phyloP scores from a whole-genome alignment of 2,797 vertebrate species.

The Onychomys leucogaster region DNA sequence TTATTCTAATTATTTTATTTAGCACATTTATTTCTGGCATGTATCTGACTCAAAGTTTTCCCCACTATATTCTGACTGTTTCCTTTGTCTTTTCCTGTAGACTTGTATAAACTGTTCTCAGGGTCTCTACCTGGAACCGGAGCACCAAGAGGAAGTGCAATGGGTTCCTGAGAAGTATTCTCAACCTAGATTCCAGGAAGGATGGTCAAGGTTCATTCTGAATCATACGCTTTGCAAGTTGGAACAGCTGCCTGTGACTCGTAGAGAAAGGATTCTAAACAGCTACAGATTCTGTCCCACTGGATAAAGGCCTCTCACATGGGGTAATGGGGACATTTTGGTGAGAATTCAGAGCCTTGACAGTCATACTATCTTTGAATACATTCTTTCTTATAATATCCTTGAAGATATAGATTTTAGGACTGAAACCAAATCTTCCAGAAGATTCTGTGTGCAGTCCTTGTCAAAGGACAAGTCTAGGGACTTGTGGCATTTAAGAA shows the following conservation, averaged over 20 bases:
- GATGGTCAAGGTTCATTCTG: conserved; percentile 46
- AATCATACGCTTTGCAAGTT: conserved; percentile 63
- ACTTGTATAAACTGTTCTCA: background rate
- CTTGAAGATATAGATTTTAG: conserved; percentile 9
- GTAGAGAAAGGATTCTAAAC: background rate
- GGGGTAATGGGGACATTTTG: background rate
- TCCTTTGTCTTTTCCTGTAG: conserved; percentile 44
- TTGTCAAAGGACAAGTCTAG: background rate
- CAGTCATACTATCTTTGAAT: background rate
- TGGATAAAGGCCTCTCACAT: background rate
- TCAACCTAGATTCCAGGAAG: conserved; percentile 70
- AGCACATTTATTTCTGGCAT: conserved; percentile 26
- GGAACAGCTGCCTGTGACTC: background rate
- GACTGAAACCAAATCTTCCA: background rate
- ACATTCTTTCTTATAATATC: background rate
- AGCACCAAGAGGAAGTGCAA: conserved; percentile 66
- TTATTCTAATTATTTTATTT: conserved; percentile 48
- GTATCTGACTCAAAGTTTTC: conserved; percentile 25
- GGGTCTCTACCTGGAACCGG: conserved; percentile 63
- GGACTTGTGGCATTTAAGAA: background rate
- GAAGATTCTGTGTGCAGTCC: background rate
- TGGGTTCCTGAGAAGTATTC: conserved; percentile 69
- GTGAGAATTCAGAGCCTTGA: conserved; percentile 4
- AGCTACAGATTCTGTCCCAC: background rate
- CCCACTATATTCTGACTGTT: background rate